Base-by-base conservation (phyloP, 2,113 vertebrate genomes). In the Phoxinus phoxinus region DNA sequence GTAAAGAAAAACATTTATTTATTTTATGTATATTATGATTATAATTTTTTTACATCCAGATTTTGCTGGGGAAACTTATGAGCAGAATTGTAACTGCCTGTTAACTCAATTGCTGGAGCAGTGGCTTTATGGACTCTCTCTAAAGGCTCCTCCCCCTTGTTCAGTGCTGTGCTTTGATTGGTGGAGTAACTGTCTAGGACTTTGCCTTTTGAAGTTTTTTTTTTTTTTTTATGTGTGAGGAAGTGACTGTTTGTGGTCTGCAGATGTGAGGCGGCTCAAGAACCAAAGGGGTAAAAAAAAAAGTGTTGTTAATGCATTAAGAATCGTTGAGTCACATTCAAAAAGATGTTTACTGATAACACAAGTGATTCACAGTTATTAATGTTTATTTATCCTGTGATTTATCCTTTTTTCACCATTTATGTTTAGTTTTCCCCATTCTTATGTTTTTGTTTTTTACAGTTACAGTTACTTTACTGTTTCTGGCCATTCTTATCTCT, bases 171-270 rank as follows among this genome's bases (percentile, higher is more conserved):
- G 17, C 17, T 63, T 8, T 81, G 56, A 87, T 58, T 84, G 76
- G 77, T 81, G 11, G 44, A 81, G 41, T 86, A 51, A 56, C 15
- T 27, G 27, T 32, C 13, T 37, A 19, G 27, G 71, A 19, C 27
- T 23, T 25, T n/a, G 15, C 37, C 30, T 72, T 65, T 72, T 35
- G 61, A 89, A 83, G 72, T 71, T 71, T 15, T 69, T 76, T 78
- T 67, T 71, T 71, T 15, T 69, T 76, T 78, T 67, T 35, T 81
- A 71, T 46, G 25, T 35, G 65, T 61, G 72, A 84, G 81, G 80
- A 88, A 84, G 72, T 89, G 63, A 41, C 77, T 76, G 82, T 71
- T 86, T 88, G 85, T 81, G 85, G 65, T 84, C 71, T 25, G 59
- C 32, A 61, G 69, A 41, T 79, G 69, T 63, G 67, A 71, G 21